Conservation (phyloP, 2,113 vertebrate genomes). For the Lasiurus cinereus region DNA sequence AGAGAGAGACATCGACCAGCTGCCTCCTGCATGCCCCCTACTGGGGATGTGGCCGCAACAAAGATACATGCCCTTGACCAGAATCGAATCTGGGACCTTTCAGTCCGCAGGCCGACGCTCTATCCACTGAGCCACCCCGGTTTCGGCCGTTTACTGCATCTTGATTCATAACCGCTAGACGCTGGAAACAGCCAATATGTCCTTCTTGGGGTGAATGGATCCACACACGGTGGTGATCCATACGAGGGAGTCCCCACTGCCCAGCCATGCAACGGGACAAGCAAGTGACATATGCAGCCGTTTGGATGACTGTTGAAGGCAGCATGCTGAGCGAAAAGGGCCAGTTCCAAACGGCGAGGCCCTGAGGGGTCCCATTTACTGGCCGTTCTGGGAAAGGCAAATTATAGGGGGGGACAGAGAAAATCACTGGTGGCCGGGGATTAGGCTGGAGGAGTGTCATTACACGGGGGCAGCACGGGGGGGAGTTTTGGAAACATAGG, state of each 20-base stretch:
- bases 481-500: neutral
- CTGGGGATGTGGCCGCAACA: no score
- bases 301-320: neutral
- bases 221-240: neutral
- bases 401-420: neutral
- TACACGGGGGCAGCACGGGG: neutral
- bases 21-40: no score
- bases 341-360: neutral
- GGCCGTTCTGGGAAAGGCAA: neutral
- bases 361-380: neutral
- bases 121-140: no score
- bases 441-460: neutral
- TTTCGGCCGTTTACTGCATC: no score
- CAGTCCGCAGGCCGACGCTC: no score
- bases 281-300: fast-evolving
- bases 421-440: neutral
- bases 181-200: neutral
- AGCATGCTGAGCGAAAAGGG: neutral
- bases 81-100: no score
- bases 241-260: neutral
- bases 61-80: no score
- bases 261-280: neutral
- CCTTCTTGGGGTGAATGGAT: neutral
- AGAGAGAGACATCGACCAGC: no score
- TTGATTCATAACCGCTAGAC: neutral